A percentile compares a stretch with the other conserved stretches of the same genome.
Conservation (phyloP, 2,113 vertebrate species). For the Cyprinodon brontotheroides region DNA sequence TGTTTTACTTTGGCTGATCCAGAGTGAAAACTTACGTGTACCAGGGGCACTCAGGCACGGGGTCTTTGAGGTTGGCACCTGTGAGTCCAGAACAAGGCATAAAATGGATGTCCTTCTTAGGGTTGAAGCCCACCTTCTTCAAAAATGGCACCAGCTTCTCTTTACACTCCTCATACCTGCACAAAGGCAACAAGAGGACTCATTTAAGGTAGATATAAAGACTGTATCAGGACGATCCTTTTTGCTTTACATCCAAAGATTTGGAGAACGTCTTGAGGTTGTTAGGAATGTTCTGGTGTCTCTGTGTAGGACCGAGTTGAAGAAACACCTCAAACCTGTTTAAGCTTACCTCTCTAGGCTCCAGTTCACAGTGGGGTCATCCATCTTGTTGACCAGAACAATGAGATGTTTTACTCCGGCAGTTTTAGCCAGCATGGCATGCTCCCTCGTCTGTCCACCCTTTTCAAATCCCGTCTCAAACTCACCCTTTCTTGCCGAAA, state of each 20-base stretch:
- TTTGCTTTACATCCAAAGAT: not conserved
- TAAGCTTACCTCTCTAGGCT: slow-evolving; percentile 89
- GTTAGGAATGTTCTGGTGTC: too few relatives aligned
- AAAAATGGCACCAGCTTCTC: slow-evolving; percentile 99
- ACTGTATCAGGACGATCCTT: not conserved
- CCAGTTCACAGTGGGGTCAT: slow-evolving; percentile 98
- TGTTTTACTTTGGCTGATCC: too few relatives aligned
- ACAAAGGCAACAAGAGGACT: not conserved
- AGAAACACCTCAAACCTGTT: too few relatives aligned
- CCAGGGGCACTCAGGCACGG: slow-evolving; percentile 91
- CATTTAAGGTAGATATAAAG: too few relatives aligned
- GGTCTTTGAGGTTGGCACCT: slow-evolving; percentile 96
- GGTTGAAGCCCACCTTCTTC: slow-evolving; percentile 99
- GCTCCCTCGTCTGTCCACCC: slow-evolving; percentile 97
- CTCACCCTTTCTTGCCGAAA: slow-evolving; percentile 98
- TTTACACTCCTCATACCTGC: slow-evolving; percentile 99
- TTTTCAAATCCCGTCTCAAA: slow-evolving; percentile 99
- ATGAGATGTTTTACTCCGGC: slow-evolving; percentile 98
- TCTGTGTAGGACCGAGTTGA: too few relatives aligned
- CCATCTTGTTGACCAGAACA: slow-evolving; percentile 99
- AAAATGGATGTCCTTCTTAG: slow-evolving; percentile 99
- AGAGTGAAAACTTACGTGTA: slow-evolving; percentile 88
- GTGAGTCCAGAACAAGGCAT: slow-evolving; percentile 99
- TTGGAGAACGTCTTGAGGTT: too few relatives aligned
- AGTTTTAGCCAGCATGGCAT: slow-evolving; percentile 98